Percentiles rank a stretch among this genome's conserved stretches.
Conservation (phyloP, 1,140 invertebrate genomes). For the Dendrolimus kikuchii region DNA sequence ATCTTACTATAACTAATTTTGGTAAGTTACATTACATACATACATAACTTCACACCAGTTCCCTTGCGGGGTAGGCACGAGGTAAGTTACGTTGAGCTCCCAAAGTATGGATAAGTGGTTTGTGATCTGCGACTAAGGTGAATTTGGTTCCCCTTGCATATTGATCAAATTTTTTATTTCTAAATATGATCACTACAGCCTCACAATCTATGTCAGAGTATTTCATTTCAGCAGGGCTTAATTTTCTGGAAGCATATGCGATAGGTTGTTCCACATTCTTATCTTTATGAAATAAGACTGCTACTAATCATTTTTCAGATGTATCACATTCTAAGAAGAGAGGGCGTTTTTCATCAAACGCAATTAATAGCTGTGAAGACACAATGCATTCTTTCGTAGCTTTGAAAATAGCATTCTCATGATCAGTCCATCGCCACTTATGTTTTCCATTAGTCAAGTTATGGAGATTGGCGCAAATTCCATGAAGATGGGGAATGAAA, state of each 20-base stretch:
- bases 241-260: conserved; percentile 14
- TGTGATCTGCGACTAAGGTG: conserved; percentile 5
- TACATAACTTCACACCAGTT: too few species aligned
- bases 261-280: conserved; percentile 7
- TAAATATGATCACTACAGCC: conserved; percentile 3
- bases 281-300: conserved; percentile 12
- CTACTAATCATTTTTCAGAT: conserved; percentile 13
- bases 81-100: conserved; percentile 7
- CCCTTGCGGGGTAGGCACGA: too few species aligned
- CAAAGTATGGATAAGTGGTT: conserved; percentile 7
- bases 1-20: conserved; percentile 7
- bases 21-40: conserved; percentile 8
- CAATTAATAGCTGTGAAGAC: conserved; percentile 6
- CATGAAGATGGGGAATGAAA: conserved; percentile 10
- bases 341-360: conserved; percentile 10
- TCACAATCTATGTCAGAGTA: conserved; percentile 5
- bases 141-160: conserved; percentile 7
- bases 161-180: conserved; percentile 4
- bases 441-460: conserved; percentile 2
- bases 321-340: conserved; percentile 12
- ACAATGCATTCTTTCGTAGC: conserved; percentile 4
- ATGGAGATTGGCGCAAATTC: conserved; percentile 8
- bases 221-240: conserved; percentile 4
- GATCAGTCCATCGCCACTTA: conserved; percentile 4
- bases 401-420: conserved; percentile 4